Base-by-base conservation (phyloP, 2,797 vertebrate genomes). In the Lithobates sylvaticus region DNA sequence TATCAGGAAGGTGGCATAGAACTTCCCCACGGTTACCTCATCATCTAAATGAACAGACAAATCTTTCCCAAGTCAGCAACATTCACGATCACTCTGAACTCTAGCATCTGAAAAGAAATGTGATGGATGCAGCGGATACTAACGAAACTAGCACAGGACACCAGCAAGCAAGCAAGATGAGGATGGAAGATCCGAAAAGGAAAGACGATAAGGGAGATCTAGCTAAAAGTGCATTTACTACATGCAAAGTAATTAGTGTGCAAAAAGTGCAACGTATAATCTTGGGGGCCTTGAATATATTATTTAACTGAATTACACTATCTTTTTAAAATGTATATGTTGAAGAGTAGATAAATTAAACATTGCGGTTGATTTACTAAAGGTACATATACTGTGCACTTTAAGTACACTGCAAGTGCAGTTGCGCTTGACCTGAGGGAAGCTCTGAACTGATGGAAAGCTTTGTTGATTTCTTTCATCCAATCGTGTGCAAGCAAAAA, bases 1-100 rank as follows among this genome's bases (percentile, higher is more conserved):
- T 99, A 99, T 99, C 98, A 99, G 98, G 97, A 99, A 99, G 97
- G 98, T 99, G 98, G 98, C 98, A 99, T 99, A 99, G 97, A 99
- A 99, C 98, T 99, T 99, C 97, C 98, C 98, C 98, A 99, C 98
- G 96, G 98, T 99, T 98, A 99, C 98, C 98, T 99, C 98, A 98
- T 99, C 98, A 99, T 99, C 98, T 99, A 96, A 96, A 97, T 94
- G 96, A 97, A 99, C 96, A 99, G 97, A 99, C 96, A 99, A 94
- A 98, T 93, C 96, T 96, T 96, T 97, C 96, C 96, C 95, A 92
- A 93, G 96, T 98, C 96, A 98, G 95, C 96, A 96, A 93, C 93
- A 93, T 92, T 90, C 92, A 96, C 90, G 92, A 93, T 91, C 89
- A 93, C 91, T 91, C 94, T 93, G 90, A 78, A 92, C 88, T 88